These are phyloP conservation scores for Phania funesta DNA, from an alignment of 2,888 invertebrate species.

Conservation along the genomic window DNA sequence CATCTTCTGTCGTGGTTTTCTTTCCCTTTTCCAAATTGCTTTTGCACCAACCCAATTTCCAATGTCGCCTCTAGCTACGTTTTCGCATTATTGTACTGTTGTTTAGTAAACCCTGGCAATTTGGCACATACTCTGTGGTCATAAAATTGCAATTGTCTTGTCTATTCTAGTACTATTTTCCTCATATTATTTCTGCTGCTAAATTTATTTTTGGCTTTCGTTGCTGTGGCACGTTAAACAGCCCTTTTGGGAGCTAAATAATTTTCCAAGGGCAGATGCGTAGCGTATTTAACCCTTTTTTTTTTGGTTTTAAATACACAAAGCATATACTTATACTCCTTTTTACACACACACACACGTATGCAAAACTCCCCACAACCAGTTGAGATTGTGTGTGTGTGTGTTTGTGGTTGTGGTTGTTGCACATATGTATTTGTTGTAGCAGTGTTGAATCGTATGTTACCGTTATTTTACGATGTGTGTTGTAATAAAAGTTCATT, in stretches of 20 bases:
- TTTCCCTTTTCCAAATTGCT: neutral
- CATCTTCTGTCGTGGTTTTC: too few species aligned
- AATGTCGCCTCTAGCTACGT: neutral
- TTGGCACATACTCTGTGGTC: conserved; percentile 54
- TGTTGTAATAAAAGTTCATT: conserved; percentile 58
- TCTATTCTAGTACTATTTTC: conserved; percentile 11
- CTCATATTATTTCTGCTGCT: conserved; percentile 13
- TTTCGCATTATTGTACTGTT: conserved; percentile 26
- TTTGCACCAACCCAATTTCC: conserved; percentile 4
- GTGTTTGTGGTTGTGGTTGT: conserved; percentile 7
- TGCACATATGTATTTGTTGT: neutral
- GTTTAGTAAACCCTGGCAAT: conserved; percentile 23
- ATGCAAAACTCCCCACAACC: conserved; percentile 3
- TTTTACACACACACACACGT: neutral
- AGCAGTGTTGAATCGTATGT: conserved; percentile 42
- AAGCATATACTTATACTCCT: conserved; percentile 13
- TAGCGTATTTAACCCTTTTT: conserved; percentile 66
- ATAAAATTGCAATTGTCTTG: conserved; percentile 64
- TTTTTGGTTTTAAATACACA: conserved; percentile 40
- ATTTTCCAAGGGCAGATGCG: conserved; percentile 61
- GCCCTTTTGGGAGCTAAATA: conserved; percentile 65
- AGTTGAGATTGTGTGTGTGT: too few species aligned
- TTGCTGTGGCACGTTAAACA: conserved; percentile 39
- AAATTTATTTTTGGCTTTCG: neutral
- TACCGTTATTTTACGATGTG: conserved; percentile 65